Conservation (phyloP, 2,797 vertebrate species). For the Poeciliopsis paucimaculata region DNA sequence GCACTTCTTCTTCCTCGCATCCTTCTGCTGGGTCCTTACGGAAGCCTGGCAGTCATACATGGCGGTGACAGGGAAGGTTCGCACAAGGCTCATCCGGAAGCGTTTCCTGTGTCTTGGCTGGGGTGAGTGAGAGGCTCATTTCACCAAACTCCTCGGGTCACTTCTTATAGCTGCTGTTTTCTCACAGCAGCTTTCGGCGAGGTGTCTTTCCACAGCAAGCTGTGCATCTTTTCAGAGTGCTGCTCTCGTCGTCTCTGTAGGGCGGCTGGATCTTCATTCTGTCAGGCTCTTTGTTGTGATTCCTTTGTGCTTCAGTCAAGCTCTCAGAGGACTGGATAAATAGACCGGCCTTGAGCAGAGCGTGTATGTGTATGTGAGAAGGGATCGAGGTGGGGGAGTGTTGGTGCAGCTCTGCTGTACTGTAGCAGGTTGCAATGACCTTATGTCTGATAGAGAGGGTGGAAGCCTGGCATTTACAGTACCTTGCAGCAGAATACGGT, state of each 20-base stretch:
- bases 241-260: constrained; percentile 41
- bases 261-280: constrained; percentile 51
- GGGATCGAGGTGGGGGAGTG: constrained; percentile 24
- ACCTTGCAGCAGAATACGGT: constrained; percentile 44
- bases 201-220: constrained; percentile 49
- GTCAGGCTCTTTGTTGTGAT: constrained; percentile 61
- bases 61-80: constrained; percentile 99
- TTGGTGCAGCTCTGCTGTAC: constrained; percentile 37
- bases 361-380: constrained; percentile 6
- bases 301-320: constrained; percentile 60
- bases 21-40: constrained; percentile 99
- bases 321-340: constrained; percentile 58
- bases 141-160: constrained; percentile 36
- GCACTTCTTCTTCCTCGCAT: constrained; percentile 99
- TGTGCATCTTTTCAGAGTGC: constrained; percentile 21
- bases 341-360: constrained; percentile 49
- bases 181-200: constrained; percentile 38
- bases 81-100: constrained; percentile 97
- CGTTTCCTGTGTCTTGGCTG: constrained; percentile 98
- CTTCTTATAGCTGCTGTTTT: constrained; percentile 53
- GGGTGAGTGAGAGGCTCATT: constrained; percentile 85
- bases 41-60: constrained; percentile 99
- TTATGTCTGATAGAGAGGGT: constrained; percentile 57
- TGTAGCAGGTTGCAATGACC: constrained; percentile 56
- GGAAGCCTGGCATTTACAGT: constrained; percentile 36